These are phyloP conservation scores for Vespertilio murinus DNA, from an alignment of 2,797 vertebrate genomes.

Conservation along the genomic window DNA sequence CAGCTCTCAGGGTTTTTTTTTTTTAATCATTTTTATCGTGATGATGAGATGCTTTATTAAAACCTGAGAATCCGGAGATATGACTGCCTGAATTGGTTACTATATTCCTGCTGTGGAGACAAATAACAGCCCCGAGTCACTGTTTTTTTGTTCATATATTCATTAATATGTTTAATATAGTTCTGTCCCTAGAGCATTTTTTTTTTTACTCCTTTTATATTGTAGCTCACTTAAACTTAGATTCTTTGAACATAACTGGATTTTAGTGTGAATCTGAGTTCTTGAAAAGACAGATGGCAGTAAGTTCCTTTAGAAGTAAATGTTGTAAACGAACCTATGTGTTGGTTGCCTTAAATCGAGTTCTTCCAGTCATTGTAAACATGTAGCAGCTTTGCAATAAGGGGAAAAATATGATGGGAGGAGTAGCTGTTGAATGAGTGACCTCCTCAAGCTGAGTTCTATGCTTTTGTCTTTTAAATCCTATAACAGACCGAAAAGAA, in stretches of 20 bases:
- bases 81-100: slow-evolving; percentile 73
- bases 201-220: slow-evolving; percentile 66
- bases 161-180: slow-evolving; percentile 71
- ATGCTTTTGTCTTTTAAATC: not conserved
- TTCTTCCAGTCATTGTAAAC: not conserved
- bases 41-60: slow-evolving; percentile 75
- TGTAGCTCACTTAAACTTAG: slow-evolving; percentile 69
- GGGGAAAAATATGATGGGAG: not conserved
- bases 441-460: not conserved
- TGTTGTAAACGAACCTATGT: not conserved
- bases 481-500: not conserved
- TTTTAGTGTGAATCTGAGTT: slow-evolving; percentile 67
- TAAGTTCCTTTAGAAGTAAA: not conserved
- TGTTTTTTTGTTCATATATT: slow-evolving; percentile 71
- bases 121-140: slow-evolving; percentile 72
- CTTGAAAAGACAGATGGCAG: not conserved
- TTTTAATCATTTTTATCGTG: not conserved
- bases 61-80: slow-evolving; percentile 73
- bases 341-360: not conserved
- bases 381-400: not conserved
- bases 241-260: slow-evolving; percentile 72
- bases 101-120: slow-evolving; percentile 74
- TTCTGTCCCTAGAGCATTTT: slow-evolving; percentile 73
- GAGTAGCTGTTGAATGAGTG: not conserved
- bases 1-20: not conserved